Base-by-base conservation (phyloP, 2,113 vertebrate species). In the Hymenochirus boettgeri region DNA sequence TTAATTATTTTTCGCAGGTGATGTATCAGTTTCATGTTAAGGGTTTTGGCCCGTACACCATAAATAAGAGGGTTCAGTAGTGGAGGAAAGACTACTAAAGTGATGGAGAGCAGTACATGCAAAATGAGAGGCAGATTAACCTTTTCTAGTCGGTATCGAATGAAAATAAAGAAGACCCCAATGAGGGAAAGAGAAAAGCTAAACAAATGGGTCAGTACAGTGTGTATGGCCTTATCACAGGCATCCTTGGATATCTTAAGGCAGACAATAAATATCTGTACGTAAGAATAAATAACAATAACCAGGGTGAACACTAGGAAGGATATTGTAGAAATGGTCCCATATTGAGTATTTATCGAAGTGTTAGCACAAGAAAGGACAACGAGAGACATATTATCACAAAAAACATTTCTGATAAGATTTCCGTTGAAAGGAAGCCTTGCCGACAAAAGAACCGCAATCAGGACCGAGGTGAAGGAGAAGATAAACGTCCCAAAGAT, bases 331-430 rank as follows among this genome's bases (percentile, higher is more conserved):
- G 23, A 9, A 24, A 52, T 15, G 5, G 19, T 33, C 2, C 33
- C 33, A 39, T 39, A 42, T 10, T 42, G 11, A n/a, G 39, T 42
- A 58, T 42, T 58, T 4, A 45, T 7, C 7, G 56, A 42, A 8
- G 35, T 13, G 22, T 58, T 35, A 23, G 5, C 15, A 37, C 56
- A 58, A 9, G 56, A 35, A 11, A 58, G 33, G 11, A 35, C 7
- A 5, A 58, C 13, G 4, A 58, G 56, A 7, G 56, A 58, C 56
- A 58, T 58, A 17, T 58, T 58, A 13, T 58, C 56, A 42, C 56
- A 58, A 25, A 58, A 58, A 3, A 58, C 13, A 45, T 42, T 58
- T 3, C 25, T 39, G 4, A 58, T 25, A 5, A 17, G 15, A 13
- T 3, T 45, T 23, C 56, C 56, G n/a, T 35, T 42, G 3, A 58